Evolutionary conservation across 2,113 vertebrate genomes (phyloP).

Genomic region (Cyprinodon variegatus): DNA sequence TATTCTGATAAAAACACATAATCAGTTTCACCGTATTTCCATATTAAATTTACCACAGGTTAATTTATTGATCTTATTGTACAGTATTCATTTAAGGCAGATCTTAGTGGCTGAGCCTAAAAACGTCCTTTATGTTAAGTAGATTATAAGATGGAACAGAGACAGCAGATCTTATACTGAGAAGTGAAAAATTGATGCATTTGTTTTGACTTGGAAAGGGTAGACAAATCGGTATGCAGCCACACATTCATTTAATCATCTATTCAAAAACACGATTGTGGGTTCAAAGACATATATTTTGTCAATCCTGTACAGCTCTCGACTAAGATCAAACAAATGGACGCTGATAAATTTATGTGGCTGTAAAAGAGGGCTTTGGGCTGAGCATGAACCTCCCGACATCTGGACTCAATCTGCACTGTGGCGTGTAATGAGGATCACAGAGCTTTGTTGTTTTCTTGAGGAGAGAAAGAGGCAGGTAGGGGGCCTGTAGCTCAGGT

Average conservation of each 20-base stretch:
- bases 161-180: no score
- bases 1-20: conserved; percentile 13
- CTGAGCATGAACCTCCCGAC: conserved; percentile 58
- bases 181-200: no score
- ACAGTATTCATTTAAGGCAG: background rate
- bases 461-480: conserved; percentile 49
- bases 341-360: conserved; percentile 71
- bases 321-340: conserved; percentile 69
- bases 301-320: conserved; percentile 31
- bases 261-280: conserved; percentile 33
- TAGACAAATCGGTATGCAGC: no score
- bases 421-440: conserved; percentile 64
- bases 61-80: background rate
- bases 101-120: no score
- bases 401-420: conserved; percentile 77
- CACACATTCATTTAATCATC: conserved; percentile 24
- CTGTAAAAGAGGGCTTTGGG: conserved; percentile 68
- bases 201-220: no score
- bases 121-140: background rate
- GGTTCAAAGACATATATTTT: conserved; percentile 57
- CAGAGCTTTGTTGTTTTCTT: conserved; percentile 72
- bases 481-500: conserved; percentile 57
- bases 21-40: conserved; percentile 18
- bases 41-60: background rate
- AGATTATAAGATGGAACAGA: background rate